These are phyloP conservation scores for Hirtodrosophila trivittata DNA, from an alignment of 2,888 invertebrate species.

Conservation along the genomic window DNA sequence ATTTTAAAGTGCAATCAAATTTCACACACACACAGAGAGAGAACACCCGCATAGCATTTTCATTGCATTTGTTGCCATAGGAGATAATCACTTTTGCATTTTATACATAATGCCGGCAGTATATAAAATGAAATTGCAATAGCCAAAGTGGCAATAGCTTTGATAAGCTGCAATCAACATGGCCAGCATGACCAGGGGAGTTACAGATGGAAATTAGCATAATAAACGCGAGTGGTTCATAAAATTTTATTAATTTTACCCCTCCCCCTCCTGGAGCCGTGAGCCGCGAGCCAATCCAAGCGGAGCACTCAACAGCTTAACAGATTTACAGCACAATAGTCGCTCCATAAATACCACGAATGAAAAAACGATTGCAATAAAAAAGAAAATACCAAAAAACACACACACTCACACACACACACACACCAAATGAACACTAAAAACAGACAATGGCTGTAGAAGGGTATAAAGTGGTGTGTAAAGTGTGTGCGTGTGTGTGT, in stretches of 20 bases:
- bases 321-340: conserved; percentile 66
- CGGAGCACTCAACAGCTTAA: conserved; percentile 69
- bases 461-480: background rate
- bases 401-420: background rate
- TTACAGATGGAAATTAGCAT: conserved; percentile 62
- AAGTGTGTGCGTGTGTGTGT: background rate
- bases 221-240: conserved; percentile 63
- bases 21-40: conserved; percentile 5
- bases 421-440: conserved; percentile 27
- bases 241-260: conserved; percentile 71
- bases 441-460: conserved; percentile 36
- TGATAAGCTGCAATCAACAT: conserved; percentile 64
- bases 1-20: conserved; percentile 39
- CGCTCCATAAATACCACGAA: conserved; percentile 52
- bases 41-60: background rate
- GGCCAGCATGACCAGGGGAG: conserved; percentile 6
- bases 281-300: no score
- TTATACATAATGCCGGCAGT: conserved; percentile 43
- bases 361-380: conserved; percentile 19
- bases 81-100: conserved; percentile 71
- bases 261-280: no score
- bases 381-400: conserved; percentile 2
- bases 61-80: conserved; percentile 51
- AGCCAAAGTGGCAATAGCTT: conserved; percentile 58
- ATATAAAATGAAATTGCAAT: conserved; percentile 67